Base-by-base conservation (phyloP, 2,888 invertebrate genomes). In the Tiliacea aurago region DNA sequence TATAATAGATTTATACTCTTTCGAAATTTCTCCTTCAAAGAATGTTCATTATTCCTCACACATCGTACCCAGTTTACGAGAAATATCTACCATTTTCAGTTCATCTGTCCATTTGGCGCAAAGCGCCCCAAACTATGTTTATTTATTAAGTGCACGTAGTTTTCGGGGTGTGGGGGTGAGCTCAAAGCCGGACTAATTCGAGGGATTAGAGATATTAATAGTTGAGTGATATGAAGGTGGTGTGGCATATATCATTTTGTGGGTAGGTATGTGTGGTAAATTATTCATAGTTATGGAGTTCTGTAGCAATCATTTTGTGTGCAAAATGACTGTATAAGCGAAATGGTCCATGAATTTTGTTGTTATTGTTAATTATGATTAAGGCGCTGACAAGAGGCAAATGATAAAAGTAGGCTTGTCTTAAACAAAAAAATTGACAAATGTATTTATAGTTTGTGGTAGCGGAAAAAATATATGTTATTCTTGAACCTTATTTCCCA, bases 121-220 rank as follows among this genome's bases (percentile, higher is more conserved):
- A 37, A 59, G n/a, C 77, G 43, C 37, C 65, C 65, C 41, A 58
- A 62, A 66, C 47, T 67, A 43, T 74, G 75, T 70, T 79, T 70
- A 67, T 75, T 79, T 80, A 79, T 81, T 81, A 59, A 49, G 45
- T n/a, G 63, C 77, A 76, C 81, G 76, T 76, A 66, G 43, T 69
- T 61, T 67, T 55, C 61, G 55, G 65, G 63, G 66, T 75, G 56
- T 66, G 53, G 65, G 65, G 72, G 62, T 53, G 45, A 63, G 62
- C 62, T 45, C 58, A 66, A 81, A 80, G 71, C 81, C 65, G 53
- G 62, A 55, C 66, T 81, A 80, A 80, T 72, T 69, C 62, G 37
- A 45, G 20, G 62, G 77, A 69, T 76, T 72, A 81, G 66, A 51
- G 71, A 63, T 76, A 81, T 81, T 80, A 80, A 76, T 72, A 66